These are phyloP conservation scores for Anoncus sp. DNA, from an alignment of 2,888 invertebrate genomes.

Conservation along the genomic window DNA sequence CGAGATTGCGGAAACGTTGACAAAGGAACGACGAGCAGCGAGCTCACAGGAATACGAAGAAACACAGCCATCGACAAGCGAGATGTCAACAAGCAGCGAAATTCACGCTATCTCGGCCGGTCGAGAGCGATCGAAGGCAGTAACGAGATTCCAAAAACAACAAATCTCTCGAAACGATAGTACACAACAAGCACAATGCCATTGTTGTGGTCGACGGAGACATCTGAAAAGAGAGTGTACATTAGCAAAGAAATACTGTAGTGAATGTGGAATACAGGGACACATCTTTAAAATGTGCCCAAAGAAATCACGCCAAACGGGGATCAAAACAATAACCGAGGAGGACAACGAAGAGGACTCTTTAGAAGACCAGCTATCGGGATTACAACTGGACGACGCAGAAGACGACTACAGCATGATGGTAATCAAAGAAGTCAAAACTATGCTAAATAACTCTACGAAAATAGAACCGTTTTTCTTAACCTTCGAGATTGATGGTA, in stretches of 20 bases:
- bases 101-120: slow-evolving; percentile 2
- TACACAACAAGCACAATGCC: background rate
- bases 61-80: slow-evolving; percentile 9
- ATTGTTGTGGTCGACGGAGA: background rate
- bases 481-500: slow-evolving; percentile 8
- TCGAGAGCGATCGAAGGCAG: slow-evolving; percentile 2
- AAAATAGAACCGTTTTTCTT: slow-evolving; percentile 3
- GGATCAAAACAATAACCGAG: background rate
- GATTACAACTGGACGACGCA: slow-evolving; percentile 4
- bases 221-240: background rate
- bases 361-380: slow-evolving; percentile 4
- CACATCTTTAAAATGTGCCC: slow-evolving; percentile 8
- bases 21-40: background rate
- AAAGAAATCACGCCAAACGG: background rate
- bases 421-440: slow-evolving; percentile 9
- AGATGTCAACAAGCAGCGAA: slow-evolving; percentile 7
- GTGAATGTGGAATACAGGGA: slow-evolving; percentile 6
- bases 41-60: slow-evolving; percentile 6
- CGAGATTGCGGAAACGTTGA: slow-evolving; percentile 19
- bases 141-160: background rate
- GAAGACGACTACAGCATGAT: slow-evolving; percentile 19
- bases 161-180: background rate
- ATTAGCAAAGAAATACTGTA: slow-evolving; percentile 2
- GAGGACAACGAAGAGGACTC: background rate
- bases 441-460: slow-evolving; percentile 4